phyloP scores from a whole-genome alignment of 2,113 vertebrate genomes.

The Myocastor coypus region DNA sequence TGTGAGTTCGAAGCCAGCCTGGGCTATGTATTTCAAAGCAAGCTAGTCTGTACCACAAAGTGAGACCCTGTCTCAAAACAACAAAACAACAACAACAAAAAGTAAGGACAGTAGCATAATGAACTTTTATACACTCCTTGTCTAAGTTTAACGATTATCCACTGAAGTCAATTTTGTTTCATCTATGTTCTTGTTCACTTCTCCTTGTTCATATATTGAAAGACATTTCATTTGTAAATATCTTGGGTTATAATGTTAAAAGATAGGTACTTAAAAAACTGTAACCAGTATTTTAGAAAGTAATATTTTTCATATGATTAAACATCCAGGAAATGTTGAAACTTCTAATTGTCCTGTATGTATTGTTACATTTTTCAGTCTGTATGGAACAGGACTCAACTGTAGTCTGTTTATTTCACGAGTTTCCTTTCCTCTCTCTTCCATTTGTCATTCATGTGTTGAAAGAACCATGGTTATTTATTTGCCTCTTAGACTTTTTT shows the following conservation, averaged over 20 bases:
- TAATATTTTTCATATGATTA: neutral
- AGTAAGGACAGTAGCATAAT: neutral
- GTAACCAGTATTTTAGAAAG: neutral
- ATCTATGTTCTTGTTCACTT: neutral
- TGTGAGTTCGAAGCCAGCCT: neutral
- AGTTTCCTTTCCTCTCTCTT: neutral
- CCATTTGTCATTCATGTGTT: neutral
- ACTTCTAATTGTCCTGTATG: neutral
- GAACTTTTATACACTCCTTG: neutral
- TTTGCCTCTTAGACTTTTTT: neutral
- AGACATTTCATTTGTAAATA: constrained; percentile 9
- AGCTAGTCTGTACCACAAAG: neutral
- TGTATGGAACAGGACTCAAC: neutral
- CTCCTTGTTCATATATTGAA: neutral
- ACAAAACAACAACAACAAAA: neutral
- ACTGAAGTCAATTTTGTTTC: neutral
- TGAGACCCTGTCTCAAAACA: neutral
- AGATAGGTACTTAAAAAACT: neutral
- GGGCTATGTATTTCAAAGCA: neutral
- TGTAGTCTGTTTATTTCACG: neutral
- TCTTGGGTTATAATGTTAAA: neutral
- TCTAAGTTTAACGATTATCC: neutral
- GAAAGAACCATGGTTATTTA: neutral
- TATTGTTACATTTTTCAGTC: neutral
- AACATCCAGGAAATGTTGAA: neutral